Base-by-base conservation (phyloP, 2,797 vertebrate species). In the Tiaroga cobitis region DNA sequence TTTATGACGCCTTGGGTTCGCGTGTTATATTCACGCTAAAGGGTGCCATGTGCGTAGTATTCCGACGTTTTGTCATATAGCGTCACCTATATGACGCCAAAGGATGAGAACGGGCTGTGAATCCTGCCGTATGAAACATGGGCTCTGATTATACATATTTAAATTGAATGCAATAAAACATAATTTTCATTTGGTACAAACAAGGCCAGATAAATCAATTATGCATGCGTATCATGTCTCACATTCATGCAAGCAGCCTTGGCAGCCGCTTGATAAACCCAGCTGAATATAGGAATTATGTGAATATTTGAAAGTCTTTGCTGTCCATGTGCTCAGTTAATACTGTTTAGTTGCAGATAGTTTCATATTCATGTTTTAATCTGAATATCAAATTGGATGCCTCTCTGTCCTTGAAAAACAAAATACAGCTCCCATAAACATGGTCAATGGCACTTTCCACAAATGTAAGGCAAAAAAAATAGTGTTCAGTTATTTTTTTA, bases 151-250 rank as follows among this genome's bases (percentile, higher is more conserved):
- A 43, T 39, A 73, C 54, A 39, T 24, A 34, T 51, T 65, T 75
- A 83, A 83, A 67, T 67, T 37, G 29, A 75, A 67, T 29, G 73
- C 82, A 51, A 76, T 51, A 11, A 65, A 54, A 67, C 61, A 68
- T 76, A 0, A 68, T 68, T 84, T 68, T 16, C 10, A 68, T 69
- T 77, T 69, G 11, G 82, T 54, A 77, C 34, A 84, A 84, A 77
- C 73, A 76, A 84, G 73, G n/a, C 73, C n/a, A 54, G 74, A 84
- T 77, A 77, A 69, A 84, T 84, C 63, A 68, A 77, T 77, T 84
- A 77, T 41, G 32, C 63, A 56, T 68, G 63, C 82, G 69, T 68
- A 67, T 76, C 82, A 75, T 54, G 72, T 74, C 81, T 75, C 72
- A 13, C 70, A 75, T 51, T 75, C 24, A 75, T 29, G 49, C 59